Conservation (phyloP, 2,797 vertebrate species). For the Hoplostethus mediterraneus region DNA sequence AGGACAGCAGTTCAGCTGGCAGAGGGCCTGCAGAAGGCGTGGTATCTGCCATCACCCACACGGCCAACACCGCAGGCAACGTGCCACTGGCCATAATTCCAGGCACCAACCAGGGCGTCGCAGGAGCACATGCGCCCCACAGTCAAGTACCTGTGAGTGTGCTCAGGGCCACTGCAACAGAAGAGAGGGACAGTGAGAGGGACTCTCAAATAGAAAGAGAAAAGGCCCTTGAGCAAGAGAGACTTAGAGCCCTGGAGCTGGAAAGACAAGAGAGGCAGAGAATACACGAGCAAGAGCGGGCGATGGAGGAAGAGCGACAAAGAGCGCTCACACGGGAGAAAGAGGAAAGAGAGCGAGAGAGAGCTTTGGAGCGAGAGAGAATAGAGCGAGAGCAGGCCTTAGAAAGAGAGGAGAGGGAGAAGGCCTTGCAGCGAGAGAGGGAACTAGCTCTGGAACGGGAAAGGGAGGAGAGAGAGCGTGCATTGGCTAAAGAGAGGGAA, state of each 20-base stretch:
- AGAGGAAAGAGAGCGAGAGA: slow-evolving; percentile 66
- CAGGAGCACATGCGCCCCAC: slow-evolving; percentile 61
- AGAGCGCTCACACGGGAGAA: slow-evolving; percentile 58
- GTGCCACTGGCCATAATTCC: slow-evolving; percentile 68
- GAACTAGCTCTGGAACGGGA: slow-evolving; percentile 70
- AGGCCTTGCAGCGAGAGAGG: slow-evolving; percentile 63
- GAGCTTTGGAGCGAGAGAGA: slow-evolving; percentile 67
- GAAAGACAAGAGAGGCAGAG: slow-evolving; percentile 73
- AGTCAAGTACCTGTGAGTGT: slow-evolving; percentile 76
- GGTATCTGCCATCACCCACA: slow-evolving; percentile 77
- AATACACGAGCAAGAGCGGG: slow-evolving; percentile 67
- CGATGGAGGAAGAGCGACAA: slow-evolving; percentile 63
- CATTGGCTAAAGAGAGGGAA: slow-evolving; percentile 21
- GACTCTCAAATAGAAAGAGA: slow-evolving; percentile 63
- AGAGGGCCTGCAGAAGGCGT: slow-evolving; percentile 70
- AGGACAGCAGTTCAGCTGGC: slow-evolving; percentile 62
- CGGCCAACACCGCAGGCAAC: slow-evolving; percentile 69
- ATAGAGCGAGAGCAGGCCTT: slow-evolving; percentile 74
- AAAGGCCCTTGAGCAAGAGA: slow-evolving; percentile 54
- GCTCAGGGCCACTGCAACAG: slow-evolving; percentile 67
- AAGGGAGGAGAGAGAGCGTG: slow-evolving; percentile 61
- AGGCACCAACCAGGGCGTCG: slow-evolving; percentile 69
- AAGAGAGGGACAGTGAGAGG: slow-evolving; percentile 71
- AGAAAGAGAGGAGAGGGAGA: slow-evolving; percentile 66
- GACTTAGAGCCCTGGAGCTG: slow-evolving; percentile 28